Evolutionary conservation across 2,888 invertebrate species (phyloP).

Genomic region (Rhingia campestris): DNA sequence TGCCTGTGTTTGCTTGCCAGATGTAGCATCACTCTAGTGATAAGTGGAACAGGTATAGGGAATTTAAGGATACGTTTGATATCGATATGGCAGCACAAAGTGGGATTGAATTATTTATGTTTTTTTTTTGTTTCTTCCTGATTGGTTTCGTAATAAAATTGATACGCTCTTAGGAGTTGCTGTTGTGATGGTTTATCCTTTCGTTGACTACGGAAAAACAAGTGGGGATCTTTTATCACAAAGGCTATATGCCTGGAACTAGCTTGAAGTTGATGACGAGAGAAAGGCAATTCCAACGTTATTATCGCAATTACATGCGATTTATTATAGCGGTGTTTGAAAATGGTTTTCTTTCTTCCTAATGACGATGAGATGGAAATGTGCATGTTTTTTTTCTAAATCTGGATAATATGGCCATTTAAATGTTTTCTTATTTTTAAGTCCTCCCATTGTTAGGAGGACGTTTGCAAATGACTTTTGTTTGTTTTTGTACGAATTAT

Average conservation of each 20-base stretch:
- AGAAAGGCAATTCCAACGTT: constrained; percentile 16
- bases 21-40: constrained; percentile 4
- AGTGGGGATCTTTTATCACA: background rate
- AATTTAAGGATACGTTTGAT: constrained; percentile 30
- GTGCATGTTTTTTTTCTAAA: background rate
- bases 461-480: no score
- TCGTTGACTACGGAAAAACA: background rate
- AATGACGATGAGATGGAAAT: background rate
- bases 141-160: constrained; percentile 48
- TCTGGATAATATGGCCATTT: constrained; percentile 17
- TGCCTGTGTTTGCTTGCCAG: constrained; percentile 4
- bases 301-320: constrained; percentile 32
- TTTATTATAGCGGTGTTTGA: constrained; percentile 15
- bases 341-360: background rate
- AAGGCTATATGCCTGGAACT: no score
- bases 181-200: background rate
- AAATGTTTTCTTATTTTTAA: background rate
- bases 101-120: constrained; percentile 32
- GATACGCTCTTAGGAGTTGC: constrained; percentile 22
- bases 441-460: no score
- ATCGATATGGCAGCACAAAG: constrained; percentile 14
- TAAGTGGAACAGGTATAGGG: constrained; percentile 29
- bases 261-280: background rate
- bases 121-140: constrained; percentile 2
- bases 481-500: no score